These are phyloP conservation scores for Oxytorus armatus DNA, from an alignment of 2,888 invertebrate genomes.

Conservation along the genomic window DNA sequence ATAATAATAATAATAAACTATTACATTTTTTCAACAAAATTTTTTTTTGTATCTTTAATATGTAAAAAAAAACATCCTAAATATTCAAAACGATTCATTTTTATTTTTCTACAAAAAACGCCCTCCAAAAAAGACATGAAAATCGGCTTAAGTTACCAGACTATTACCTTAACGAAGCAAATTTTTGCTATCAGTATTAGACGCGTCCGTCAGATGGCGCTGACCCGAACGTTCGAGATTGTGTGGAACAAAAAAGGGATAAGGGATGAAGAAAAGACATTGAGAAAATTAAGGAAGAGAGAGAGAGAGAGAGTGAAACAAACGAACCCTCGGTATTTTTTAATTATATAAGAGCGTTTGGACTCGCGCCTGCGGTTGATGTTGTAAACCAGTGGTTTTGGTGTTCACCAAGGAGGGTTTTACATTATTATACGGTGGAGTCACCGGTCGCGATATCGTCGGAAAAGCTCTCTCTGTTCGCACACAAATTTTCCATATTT, in stretches of 20 bases:
- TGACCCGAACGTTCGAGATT: not conserved
- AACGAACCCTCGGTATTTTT: constrained; percentile 63
- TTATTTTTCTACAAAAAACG: too few relatives aligned
- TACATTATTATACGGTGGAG: constrained; percentile 47
- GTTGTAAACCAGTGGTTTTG: constrained; percentile 7
- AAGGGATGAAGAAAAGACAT: constrained; percentile 5
- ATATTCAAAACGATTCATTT: too few relatives aligned
- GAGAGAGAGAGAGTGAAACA: constrained; percentile 21
- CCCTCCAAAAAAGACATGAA: too few relatives aligned
- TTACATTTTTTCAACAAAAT: too few relatives aligned
- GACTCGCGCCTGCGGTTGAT: constrained; percentile 18
- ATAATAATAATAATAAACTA: too few relatives aligned
- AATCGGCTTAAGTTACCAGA: too few relatives aligned
- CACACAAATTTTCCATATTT: constrained; percentile 46
- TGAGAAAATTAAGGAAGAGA: constrained; percentile 3
- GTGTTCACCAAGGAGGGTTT: too few relatives aligned
- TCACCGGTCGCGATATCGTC: constrained; percentile 50
- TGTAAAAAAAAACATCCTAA: too few relatives aligned
- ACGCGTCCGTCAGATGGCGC: not conserved
- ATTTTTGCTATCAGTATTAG: too few relatives aligned
- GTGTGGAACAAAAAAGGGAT: not conserved
- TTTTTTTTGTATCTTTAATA: too few relatives aligned
- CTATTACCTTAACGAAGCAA: too few relatives aligned
- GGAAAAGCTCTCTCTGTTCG: constrained; percentile 34
- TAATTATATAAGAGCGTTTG: constrained; percentile 50